Base-by-base conservation (phyloP, 2,888 invertebrate species). In the Megalurothrips usitatus region DNA sequence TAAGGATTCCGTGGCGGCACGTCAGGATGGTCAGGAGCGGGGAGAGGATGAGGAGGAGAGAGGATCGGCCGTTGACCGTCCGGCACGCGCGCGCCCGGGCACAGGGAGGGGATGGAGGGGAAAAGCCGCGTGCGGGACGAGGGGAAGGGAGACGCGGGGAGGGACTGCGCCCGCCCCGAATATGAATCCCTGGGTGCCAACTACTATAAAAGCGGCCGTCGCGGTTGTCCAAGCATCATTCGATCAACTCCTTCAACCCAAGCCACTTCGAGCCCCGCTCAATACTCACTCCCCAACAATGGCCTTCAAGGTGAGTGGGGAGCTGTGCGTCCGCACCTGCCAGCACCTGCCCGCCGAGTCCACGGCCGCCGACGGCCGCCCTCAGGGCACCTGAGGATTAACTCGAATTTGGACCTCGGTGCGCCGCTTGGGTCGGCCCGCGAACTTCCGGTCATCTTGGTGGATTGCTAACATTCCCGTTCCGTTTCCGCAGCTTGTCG, bases 401-500 rank as follows among this genome's bases (percentile, higher is more conserved):
- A 4, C 6, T 43, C 34, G 6, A 4, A 6, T 43, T 43, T 43
- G 34, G 34, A 43, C 34, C 34, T 43, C 34, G 34, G 34, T 43
- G 34, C 3, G 34, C 34, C 6, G 6, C 34, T 43, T 2, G 34
- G 34, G 3, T n/a, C n/a, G n/a, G n/a, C n/a, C n/a, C n/a, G n/a
- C n/a, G n/a, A n/a, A n/a, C 34, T 43, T 43, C 34, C 34, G 6
- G 34, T 2, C 2, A 58, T n/a, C 0, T 6, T 58, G 58, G 58
- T 14, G 14, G 17, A 6, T 14, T n/a, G 0, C 14, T 58, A 58
- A 58, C 58, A n/a, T 58, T 2, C 2, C 17, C 17, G 58, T n/a
- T 26, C 68, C 3, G 68, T 78, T 3, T 34, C 81, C 81, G n/a
- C 82, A 83, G 83, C 82, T 83, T 79, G 80, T 83, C 81, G 81